A percentile compares a stretch with the other conserved stretches of the same genome.
phyloP scores from a whole-genome alignment of 2,113 vertebrate species.

The Acrocephalus kingi region DNA sequence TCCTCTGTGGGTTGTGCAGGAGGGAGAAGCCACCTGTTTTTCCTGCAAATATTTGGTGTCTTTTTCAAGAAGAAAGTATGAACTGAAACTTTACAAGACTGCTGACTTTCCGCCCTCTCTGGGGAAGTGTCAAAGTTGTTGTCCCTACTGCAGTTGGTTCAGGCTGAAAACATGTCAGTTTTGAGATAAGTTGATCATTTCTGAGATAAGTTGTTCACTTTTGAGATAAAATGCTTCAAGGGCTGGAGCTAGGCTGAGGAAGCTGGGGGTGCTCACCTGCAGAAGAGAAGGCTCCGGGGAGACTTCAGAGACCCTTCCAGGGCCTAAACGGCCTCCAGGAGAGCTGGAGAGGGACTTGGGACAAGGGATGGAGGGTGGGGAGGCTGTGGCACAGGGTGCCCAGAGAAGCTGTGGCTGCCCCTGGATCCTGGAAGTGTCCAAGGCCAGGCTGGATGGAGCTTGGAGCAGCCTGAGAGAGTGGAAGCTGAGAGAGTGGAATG shows the following conservation, averaged over 20 bases:
- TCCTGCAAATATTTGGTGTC: neutral
- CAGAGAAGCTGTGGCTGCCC: neutral
- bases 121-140: neutral
- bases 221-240: neutral
- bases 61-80: neutral
- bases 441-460: accelerated
- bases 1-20: accelerated
- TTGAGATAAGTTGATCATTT: neutral
- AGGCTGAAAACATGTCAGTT: neutral
- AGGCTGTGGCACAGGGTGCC: neutral
- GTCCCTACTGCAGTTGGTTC: neutral
- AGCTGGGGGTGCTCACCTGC: neutral
- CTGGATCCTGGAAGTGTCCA: neutral
- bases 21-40: neutral
- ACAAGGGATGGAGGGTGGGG: accelerated
- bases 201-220: neutral
- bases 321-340: neutral
- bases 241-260: neutral
- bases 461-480: neutral
- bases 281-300: neutral
- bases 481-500: neutral
- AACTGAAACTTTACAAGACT: neutral
- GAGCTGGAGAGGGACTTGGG: neutral
- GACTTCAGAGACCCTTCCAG: neutral
- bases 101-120: neutral